These are phyloP conservation scores for Bathynomus jamesi DNA, from an alignment of 1,140 invertebrate species.

Conservation along the genomic window DNA sequence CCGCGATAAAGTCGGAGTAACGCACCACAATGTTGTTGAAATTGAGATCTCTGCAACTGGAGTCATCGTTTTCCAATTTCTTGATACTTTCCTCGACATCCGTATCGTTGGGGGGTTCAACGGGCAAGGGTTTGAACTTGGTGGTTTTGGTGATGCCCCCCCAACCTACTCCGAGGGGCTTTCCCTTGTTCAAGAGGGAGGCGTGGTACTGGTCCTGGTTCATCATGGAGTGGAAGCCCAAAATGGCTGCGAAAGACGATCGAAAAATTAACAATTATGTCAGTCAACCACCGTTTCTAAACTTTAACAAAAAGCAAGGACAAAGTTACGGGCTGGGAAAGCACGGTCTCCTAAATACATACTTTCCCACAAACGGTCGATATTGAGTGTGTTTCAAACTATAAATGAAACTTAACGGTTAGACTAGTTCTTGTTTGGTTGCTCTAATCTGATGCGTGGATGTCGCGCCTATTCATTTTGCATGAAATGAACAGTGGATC, in stretches of 20 bases:
- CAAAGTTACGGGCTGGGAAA: no score
- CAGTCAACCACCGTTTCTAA: no score
- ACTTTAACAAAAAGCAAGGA: no score
- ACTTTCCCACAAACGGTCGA: no score
- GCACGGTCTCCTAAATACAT: no score
- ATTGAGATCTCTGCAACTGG: conserved; percentile 77
- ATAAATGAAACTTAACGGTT: no score
- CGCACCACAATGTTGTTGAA: conserved; percentile 94
- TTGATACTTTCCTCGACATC: conserved; percentile 85
- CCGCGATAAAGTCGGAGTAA: conserved; percentile 51
- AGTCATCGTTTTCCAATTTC: conserved; percentile 79
- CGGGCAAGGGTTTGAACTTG: conserved; percentile 78
- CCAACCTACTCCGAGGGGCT: conserved; percentile 73
- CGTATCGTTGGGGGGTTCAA: conserved; percentile 88
- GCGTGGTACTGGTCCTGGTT: conserved; percentile 99
- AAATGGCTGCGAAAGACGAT: conserved; percentile 72
- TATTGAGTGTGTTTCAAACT: no score
- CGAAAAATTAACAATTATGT: no score
- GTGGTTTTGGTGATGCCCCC: conserved; percentile 90
- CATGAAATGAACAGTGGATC: no score
- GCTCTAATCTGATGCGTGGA: no score
- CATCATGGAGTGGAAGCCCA: conserved; percentile 99
- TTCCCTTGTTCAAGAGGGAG: conserved; percentile 81
- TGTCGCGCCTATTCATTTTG: no score
- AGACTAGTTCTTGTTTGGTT: no score